Percentiles rank a stretch among this genome's conserved stretches.
phyloP scores from a whole-genome alignment of 2,113 vertebrate genomes.

The Neopipo cinnamomea region DNA sequence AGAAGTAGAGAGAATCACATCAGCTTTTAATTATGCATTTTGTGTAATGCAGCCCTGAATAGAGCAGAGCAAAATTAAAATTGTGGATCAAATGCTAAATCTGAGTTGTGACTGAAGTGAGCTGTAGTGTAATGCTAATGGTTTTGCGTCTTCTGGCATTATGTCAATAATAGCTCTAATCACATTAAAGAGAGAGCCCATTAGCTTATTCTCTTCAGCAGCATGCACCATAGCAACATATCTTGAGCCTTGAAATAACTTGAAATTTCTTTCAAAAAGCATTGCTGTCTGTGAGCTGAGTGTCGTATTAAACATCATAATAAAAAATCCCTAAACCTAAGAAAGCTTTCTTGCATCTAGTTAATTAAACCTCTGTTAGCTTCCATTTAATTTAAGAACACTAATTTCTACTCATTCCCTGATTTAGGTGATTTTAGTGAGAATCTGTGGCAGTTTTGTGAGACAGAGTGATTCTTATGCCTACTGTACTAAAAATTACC shows the following conservation, averaged over 20 bases:
- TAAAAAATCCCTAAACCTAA: neutral
- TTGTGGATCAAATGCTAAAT: constrained; percentile 82
- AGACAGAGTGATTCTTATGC: neutral
- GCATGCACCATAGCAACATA: constrained; percentile 80
- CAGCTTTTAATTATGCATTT: constrained; percentile 85
- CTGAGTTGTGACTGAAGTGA: constrained; percentile 79
- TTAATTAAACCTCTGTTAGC: constrained; percentile 6
- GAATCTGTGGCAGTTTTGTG: neutral
- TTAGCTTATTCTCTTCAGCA: constrained; percentile 91
- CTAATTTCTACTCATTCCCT: neutral
- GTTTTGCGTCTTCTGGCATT: constrained; percentile 96
- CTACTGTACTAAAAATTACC: neutral
- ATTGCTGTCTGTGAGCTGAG: constrained; percentile 5
- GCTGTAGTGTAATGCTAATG: constrained; percentile 90
- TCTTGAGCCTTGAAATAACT: constrained; percentile 73
- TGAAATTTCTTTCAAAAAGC: constrained; percentile 57
- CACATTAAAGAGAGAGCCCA: constrained; percentile 98
- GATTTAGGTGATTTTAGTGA: constrained; percentile 21
- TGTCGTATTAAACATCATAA: constrained; percentile 4
- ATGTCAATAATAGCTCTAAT: constrained; percentile 99
- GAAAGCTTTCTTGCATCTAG: neutral
- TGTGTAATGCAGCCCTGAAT: constrained; percentile 79
- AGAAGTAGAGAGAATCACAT: constrained; percentile 77
- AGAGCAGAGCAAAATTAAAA: constrained; percentile 80
- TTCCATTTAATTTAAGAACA: neutral